phyloP scores from a whole-genome alignment of 2,113 vertebrate species.

The Chiloscyllium plagiosum region DNA sequence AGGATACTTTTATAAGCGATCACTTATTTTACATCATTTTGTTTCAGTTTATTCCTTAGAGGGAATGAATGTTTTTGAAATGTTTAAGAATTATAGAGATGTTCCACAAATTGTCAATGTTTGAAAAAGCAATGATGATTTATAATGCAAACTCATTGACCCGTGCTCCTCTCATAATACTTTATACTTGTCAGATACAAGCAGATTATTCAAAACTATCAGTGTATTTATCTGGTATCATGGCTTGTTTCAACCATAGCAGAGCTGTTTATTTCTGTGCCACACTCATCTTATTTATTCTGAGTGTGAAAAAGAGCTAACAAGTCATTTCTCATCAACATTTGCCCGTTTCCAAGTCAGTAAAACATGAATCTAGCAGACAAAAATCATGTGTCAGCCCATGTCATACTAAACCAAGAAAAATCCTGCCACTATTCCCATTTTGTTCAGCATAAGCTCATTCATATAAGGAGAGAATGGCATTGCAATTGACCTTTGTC shows the following conservation, averaged over 20 bases:
- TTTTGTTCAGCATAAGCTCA: background rate
- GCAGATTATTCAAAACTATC: background rate
- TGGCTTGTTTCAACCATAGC: background rate
- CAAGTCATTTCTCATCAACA: background rate
- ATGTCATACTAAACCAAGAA: background rate
- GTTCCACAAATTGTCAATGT: background rate
- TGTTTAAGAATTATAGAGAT: background rate
- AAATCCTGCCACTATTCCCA: too few species aligned
- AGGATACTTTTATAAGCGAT: background rate
- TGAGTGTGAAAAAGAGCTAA: background rate
- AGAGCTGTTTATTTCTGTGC: background rate
- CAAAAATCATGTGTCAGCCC: background rate
- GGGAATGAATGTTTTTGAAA: background rate
- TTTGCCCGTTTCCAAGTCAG: background rate
- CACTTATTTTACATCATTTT: background rate
- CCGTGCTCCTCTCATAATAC: background rate
- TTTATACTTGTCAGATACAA: background rate
- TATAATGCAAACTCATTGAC: background rate
- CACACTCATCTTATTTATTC: background rate
- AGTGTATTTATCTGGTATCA: background rate
- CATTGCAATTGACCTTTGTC: background rate
- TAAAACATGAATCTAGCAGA: background rate
- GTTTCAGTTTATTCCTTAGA: background rate
- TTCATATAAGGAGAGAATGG: background rate
- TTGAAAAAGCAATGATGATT: background rate